phyloP scores from a whole-genome alignment of 2,888 invertebrate genomes.

The Anthophora plumipes region DNA sequence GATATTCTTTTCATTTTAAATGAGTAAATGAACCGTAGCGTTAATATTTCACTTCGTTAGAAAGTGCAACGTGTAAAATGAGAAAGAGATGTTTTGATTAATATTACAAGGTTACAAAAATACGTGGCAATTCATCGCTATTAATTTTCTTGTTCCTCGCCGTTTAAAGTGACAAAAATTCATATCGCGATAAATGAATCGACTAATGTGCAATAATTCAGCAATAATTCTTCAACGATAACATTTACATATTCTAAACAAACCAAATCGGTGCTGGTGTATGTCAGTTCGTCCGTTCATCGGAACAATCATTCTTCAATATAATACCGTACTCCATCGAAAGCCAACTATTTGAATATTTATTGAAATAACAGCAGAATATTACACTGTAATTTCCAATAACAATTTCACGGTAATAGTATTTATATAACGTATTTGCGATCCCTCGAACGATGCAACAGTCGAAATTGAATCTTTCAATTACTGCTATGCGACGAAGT shows the following conservation, averaged over 20 bases:
- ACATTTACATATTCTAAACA: constrained; percentile 3
- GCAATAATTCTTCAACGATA: constrained; percentile 4
- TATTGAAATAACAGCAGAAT: constrained; percentile 17
- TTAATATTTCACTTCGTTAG: background rate
- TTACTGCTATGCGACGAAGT: too few species aligned
- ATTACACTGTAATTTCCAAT: constrained; percentile 24
- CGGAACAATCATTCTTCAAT: constrained; percentile 29
- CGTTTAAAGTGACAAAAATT: too few species aligned
- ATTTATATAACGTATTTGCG: constrained; percentile 6
- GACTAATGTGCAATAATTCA: background rate
- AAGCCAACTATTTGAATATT: constrained; percentile 12
- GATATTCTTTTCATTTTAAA: background rate
- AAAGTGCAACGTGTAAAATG: background rate
- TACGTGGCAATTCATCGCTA: too few species aligned
- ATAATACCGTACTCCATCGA: background rate
- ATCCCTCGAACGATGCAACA: background rate
- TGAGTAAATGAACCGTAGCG: background rate
- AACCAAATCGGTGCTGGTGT: background rate
- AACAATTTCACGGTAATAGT: constrained; percentile 21
- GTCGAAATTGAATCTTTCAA: background rate
- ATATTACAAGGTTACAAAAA: too few species aligned
- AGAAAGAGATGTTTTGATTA: too few species aligned
- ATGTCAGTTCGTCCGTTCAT: constrained; percentile 6
- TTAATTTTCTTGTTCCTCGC: too few species aligned
- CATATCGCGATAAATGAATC: too few species aligned